Conservation (phyloP, 2,113 vertebrate species). For the Cebus imitator region DNA sequence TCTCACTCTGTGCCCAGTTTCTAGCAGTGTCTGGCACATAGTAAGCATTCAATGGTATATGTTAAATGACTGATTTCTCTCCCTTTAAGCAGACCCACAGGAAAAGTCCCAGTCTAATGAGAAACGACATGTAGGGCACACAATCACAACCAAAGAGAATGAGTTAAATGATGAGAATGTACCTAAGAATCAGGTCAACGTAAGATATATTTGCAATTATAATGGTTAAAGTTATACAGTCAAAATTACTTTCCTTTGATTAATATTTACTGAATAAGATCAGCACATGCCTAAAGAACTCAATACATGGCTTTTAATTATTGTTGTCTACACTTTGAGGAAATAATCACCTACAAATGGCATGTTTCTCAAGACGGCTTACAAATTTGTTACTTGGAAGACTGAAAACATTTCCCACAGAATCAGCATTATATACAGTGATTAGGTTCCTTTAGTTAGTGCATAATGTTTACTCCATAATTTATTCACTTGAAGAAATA, state of each 20-base stretch:
- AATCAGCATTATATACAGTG: neutral
- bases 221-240: neutral
- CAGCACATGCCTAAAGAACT: neutral
- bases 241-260: neutral
- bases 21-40: neutral
- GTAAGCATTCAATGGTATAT: neutral
- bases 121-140: neutral
- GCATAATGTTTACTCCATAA: neutral
- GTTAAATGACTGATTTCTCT: neutral
- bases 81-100: neutral
- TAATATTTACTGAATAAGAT: neutral
- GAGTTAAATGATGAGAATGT: neutral
- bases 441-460: neutral
- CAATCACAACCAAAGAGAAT: neutral
- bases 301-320: neutral
- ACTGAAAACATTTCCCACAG: neutral
- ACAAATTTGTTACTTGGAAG: neutral
- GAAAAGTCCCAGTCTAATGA: neutral
- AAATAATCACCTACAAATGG: conserved; percentile 9
- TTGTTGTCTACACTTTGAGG: neutral
- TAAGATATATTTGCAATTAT: neutral
- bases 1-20: neutral
- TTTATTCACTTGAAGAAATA: conserved; percentile 22
- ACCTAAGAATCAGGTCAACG: neutral
- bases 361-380: neutral